Base-by-base conservation (phyloP, 2,113 vertebrate species). In the Collichthys lucidus region DNA sequence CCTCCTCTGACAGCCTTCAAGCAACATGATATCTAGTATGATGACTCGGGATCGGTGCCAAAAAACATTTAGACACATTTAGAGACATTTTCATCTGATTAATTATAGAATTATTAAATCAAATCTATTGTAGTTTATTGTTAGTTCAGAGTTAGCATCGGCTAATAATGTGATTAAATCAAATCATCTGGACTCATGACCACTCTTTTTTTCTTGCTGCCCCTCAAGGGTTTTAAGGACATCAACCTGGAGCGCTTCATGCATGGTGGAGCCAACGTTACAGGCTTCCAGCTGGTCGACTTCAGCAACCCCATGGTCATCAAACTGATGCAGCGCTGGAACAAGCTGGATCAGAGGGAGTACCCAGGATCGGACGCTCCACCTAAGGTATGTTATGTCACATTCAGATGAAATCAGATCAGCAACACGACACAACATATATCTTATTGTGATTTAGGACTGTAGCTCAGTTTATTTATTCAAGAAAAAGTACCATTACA, bases 271-370 rank as follows among this genome's bases (percentile, higher is more conserved):
- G 98, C 98, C 80, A 99, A 99, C 85, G 98, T 99, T 74, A 99
- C 98, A 3, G 98, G 98, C 90, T 99, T 99, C 94, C 98, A 99
- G 92, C 90, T 99, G 75, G 98, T 99, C 46, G 98, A 99, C 95
- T 99, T 99, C 93, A 98, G 96, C 89, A 98, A 97, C 56, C 96
- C 98, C 1, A 98, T 99, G 96, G 98, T 99, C 88, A 94, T 97
- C 89, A 99, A 99, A 56, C 94, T 99, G 84, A 98, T 99, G 98
- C 97, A 99, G 82, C 96, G 98, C 79, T 99, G 98, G 98, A 99
- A 99, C 93, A 99, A 99, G 80, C 94, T 99, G 86, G 98, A 99
- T 90, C 98, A 99, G 93, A 96, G 98, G 89, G 98, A 99, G 90
- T 99, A 99, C 82, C 98, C 98, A 12, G 98, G 98, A 82, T 99